Conservation (phyloP, 2,888 invertebrate genomes). For the Spilosoma lubricipeda region DNA sequence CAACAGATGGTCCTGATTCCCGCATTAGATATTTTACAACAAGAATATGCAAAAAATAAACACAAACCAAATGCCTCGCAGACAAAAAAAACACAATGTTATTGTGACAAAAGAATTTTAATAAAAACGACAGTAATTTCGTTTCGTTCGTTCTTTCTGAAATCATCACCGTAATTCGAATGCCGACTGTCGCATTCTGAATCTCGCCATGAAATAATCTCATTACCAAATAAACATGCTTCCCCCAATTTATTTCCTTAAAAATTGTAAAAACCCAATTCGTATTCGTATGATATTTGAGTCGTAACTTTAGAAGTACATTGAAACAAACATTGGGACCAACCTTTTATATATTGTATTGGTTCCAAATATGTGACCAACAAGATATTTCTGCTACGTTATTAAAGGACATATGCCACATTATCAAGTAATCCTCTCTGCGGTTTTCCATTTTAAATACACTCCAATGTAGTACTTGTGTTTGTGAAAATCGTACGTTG, state of each 20-base stretch:
- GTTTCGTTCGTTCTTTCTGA: not conserved
- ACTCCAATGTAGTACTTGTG: not conserved
- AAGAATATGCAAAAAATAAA: not conserved
- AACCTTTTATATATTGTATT: slow-evolving; percentile 44
- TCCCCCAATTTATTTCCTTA: slow-evolving; percentile 13
- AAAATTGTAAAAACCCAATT: slow-evolving; percentile 37
- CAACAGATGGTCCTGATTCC: no score
- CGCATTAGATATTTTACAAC: not conserved
- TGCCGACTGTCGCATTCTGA: not conserved
- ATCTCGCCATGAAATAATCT: not conserved
- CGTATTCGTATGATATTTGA: slow-evolving; percentile 38
- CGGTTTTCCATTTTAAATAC: slow-evolving; percentile 7
- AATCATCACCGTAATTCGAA: slow-evolving; percentile 2
- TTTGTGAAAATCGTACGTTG: not conserved
- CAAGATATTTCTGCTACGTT: slow-evolving; percentile 40
- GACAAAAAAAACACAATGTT: not conserved
- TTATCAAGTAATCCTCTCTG: slow-evolving; percentile 11
- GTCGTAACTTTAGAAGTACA: slow-evolving; percentile 23
- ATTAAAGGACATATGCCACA: slow-evolving; percentile 12
- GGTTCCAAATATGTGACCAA: slow-evolving; percentile 32
- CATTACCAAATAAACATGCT: slow-evolving; percentile 30
- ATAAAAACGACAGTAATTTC: not conserved
- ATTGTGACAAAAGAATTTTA: not conserved
- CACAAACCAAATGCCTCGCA: not conserved
- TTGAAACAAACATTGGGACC: slow-evolving; percentile 30